Evolutionary conservation across 2,797 vertebrate genomes (phyloP).

Genomic region (Sebastes minor): DNA sequence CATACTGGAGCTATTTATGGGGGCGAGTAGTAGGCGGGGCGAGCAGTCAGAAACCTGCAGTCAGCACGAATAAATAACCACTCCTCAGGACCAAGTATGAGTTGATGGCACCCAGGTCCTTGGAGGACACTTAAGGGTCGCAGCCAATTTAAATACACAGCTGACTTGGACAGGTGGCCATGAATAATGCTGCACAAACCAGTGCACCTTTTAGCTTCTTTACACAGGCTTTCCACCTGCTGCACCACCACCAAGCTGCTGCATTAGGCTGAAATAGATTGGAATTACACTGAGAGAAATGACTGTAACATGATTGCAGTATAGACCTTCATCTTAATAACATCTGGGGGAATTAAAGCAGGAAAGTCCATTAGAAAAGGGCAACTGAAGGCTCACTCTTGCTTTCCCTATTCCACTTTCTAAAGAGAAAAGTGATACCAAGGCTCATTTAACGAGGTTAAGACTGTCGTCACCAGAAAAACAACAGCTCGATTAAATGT

Average conservation of each 20-base stretch:
- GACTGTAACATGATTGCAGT: neutral
- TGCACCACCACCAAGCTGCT: constrained; percentile 4
- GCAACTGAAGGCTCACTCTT: neutral
- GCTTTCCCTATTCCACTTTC: neutral
- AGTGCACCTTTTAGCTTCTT: neutral
- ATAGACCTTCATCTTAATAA: neutral
- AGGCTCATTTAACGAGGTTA: neutral
- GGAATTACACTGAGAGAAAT: neutral
- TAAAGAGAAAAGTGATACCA: neutral
- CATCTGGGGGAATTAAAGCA: neutral
- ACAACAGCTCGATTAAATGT: neutral
- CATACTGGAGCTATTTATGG: constrained; percentile 38
- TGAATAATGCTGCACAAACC: constrained; percentile 52
- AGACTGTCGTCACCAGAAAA: neutral
- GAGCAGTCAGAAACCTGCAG: constrained; percentile 32
- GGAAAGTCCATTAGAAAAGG: neutral
- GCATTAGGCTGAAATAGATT: neutral
- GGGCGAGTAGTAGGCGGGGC: neutral
- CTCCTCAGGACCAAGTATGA: constrained; percentile 29
- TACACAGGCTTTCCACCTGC: constrained; percentile 23
- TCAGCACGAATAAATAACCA: constrained; percentile 63
- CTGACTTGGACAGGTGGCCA: constrained; percentile 55
- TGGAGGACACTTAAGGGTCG: constrained; percentile 50
- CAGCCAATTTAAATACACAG: constrained; percentile 52
- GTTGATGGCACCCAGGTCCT: constrained; percentile 25